These are phyloP conservation scores for Stomatorhinus walkeri DNA, from an alignment of 2,797 vertebrate species.

Conservation along the genomic window DNA sequence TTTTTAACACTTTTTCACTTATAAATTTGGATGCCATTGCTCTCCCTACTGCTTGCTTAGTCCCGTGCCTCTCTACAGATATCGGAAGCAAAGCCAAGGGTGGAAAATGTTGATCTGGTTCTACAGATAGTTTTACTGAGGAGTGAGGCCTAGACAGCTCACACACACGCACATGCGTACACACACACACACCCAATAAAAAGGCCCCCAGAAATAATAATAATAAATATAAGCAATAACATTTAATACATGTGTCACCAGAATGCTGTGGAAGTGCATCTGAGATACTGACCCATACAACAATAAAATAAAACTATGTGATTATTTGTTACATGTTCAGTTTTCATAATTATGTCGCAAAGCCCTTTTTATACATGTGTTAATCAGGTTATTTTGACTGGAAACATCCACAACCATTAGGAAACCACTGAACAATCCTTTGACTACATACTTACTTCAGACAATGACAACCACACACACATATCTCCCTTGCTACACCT, in stretches of 20 bases:
- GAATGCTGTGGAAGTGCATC: background rate
- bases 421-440: slow-evolving; percentile 17
- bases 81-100: slow-evolving; percentile 36
- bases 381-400: slow-evolving; percentile 11
- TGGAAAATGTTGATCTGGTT: slow-evolving; percentile 61
- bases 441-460: background rate
- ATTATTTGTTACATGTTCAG: background rate
- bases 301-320: background rate
- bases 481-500: background rate
- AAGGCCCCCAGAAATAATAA: background rate
- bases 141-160: slow-evolving; percentile 40
- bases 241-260: background rate
- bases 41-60: background rate
- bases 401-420: background rate
- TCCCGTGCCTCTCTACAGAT: slow-evolving; percentile 26
- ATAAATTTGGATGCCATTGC: background rate
- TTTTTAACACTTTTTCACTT: slow-evolving; percentile 9
- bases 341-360: background rate
- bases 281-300: background rate
- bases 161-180: background rate
- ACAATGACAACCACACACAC: slow-evolving; percentile 8
- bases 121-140: slow-evolving; percentile 54
- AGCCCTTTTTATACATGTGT: background rate
- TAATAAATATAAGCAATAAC: background rate
- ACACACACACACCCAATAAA: background rate